phyloP scores from a whole-genome alignment of 2,113 vertebrate genomes.

The Calidris pugnax region DNA sequence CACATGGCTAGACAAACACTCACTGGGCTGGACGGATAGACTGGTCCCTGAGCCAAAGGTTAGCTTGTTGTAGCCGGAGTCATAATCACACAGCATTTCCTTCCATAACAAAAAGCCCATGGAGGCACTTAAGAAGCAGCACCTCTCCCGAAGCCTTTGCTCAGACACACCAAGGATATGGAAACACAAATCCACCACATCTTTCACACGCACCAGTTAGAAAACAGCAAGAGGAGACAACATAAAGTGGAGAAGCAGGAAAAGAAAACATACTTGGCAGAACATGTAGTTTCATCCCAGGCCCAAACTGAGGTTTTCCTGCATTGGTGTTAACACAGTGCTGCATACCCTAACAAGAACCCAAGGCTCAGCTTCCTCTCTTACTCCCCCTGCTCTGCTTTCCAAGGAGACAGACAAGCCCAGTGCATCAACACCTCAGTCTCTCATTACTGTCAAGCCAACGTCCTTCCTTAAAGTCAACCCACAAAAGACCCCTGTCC shows the following conservation, averaged over 20 bases:
- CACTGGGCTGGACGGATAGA: not conserved
- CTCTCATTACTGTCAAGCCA: too few relatives aligned
- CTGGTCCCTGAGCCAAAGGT: slow-evolving; percentile 39
- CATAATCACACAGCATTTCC: slow-evolving; percentile 3
- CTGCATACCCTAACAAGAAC: too few relatives aligned
- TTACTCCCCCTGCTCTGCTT: too few relatives aligned
- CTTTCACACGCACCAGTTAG: not conserved
- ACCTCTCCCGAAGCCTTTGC: not conserved
- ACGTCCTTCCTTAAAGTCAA: not conserved
- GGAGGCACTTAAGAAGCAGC: not conserved
- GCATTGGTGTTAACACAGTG: too few relatives aligned
- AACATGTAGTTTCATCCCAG: too few relatives aligned
- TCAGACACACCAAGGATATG: not conserved
- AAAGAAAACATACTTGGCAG: too few relatives aligned
- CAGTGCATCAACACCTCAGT: too few relatives aligned
- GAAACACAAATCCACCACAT: not conserved
- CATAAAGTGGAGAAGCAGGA: too few relatives aligned
- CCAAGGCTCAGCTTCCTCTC: too few relatives aligned
- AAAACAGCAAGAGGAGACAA: too few relatives aligned
- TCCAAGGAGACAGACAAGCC: too few relatives aligned
- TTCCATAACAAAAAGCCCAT: slow-evolving; percentile 36
- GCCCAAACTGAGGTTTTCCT: too few relatives aligned
- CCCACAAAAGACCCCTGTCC: not conserved
- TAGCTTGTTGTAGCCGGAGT: not conserved
- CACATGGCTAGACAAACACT: not conserved